Evolutionary conservation across 2,888 invertebrate genomes (phyloP).

Genomic region (Scaptomyza parva): DNA sequence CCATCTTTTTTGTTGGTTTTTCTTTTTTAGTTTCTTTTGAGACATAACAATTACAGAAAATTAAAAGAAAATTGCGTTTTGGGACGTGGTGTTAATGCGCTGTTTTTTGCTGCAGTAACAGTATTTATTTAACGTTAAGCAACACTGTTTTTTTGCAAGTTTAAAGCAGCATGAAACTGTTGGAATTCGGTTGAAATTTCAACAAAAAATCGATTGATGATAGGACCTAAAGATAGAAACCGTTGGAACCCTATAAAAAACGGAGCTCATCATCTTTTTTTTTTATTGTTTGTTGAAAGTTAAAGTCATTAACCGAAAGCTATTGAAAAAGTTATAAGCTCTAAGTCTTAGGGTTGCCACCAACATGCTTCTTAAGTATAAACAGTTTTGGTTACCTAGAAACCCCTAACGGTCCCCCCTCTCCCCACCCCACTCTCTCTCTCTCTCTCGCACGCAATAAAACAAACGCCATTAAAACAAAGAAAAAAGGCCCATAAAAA

Average conservation of each 20-base stretch:
- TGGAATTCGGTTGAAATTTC: background rate
- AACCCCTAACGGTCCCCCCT: too few species aligned
- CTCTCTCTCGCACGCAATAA: too few species aligned
- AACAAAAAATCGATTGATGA: too few species aligned
- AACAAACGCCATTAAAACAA: background rate
- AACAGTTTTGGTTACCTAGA: slow-evolving; percentile 6
- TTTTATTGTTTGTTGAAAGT: background rate
- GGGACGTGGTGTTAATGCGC: slow-evolving; percentile 29
- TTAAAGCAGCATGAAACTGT: too few species aligned
- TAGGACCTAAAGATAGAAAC: background rate
- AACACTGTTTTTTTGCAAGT: background rate
- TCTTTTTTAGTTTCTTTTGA: slow-evolving; percentile 12
- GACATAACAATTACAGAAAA: slow-evolving; percentile 65
- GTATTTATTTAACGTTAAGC: background rate
- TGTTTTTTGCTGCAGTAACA: background rate
- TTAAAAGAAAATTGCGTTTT: slow-evolving; percentile 61
- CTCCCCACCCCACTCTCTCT: background rate
- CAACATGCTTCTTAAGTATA: background rate
- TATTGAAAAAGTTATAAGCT: background rate
- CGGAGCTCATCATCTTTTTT: background rate
- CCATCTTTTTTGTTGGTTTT: slow-evolving; percentile 6
- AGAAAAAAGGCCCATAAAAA: background rate
- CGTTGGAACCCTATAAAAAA: background rate
- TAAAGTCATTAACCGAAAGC: background rate
- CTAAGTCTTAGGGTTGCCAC: background rate